These are phyloP conservation scores for Atta texana DNA, from an alignment of 1,140 invertebrate species.

Conservation along the genomic window DNA sequence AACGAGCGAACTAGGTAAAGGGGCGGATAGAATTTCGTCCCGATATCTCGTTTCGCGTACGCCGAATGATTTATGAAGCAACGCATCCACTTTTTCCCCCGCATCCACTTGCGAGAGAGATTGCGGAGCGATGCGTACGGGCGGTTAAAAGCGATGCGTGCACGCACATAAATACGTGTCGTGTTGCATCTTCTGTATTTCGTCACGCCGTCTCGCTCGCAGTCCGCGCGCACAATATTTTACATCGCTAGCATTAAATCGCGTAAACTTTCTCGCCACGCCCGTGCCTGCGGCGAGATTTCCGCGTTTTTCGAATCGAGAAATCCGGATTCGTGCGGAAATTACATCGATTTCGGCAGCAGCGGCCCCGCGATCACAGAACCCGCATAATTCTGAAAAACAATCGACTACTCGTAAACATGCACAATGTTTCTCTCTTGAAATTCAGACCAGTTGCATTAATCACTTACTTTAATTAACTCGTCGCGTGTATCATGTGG, in stretches of 20 bases:
- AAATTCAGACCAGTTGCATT: constrained; percentile 5
- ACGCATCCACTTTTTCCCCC: constrained; percentile 25
- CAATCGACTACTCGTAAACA: constrained; percentile 1
- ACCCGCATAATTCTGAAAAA: background rate
- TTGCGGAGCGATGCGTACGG: constrained; percentile 29
- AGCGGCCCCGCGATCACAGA: background rate
- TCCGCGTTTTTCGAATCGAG: background rate
- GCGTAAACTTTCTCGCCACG: background rate
- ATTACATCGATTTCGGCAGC: background rate
- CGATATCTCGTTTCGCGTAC: constrained; percentile 51
- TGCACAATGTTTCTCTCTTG: background rate
- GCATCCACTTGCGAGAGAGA: constrained; percentile 40
- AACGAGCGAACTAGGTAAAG: constrained; percentile 38
- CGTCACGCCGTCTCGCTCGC: constrained; percentile 23
- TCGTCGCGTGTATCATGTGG: background rate
- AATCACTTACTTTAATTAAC: constrained; percentile 42
- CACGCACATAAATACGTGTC: constrained; percentile 10
- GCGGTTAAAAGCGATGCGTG: constrained; percentile 25
- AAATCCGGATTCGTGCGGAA: constrained; percentile 5
- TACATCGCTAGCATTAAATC: constrained; percentile 1
- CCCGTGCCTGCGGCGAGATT: too few species aligned
- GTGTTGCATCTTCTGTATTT: constrained; percentile 20
- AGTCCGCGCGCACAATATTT: background rate
- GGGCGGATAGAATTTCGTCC: background rate
- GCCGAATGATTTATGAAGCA: constrained; percentile 51